Evolutionary conservation across 1,140 invertebrate genomes (phyloP).

Genomic region (Drosophila nasuta): DNA sequence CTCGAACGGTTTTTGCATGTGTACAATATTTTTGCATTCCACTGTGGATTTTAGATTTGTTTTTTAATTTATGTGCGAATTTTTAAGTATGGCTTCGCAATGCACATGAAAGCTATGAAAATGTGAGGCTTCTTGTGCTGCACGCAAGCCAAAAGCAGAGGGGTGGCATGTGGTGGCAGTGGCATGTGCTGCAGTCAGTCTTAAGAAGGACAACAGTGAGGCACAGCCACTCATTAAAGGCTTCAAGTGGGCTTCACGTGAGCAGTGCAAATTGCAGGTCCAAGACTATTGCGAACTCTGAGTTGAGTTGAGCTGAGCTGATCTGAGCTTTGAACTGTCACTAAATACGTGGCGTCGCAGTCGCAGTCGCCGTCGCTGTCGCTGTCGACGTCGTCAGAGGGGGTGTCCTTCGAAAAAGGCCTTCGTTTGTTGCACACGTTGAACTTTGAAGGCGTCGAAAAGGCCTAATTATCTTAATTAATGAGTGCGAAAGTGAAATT

Average conservation of each 20-base stretch:
- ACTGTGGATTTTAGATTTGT: neutral
- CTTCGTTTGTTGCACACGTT: constrained; percentile 56
- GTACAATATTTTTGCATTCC: neutral
- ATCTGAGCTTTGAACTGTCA: constrained; percentile 62
- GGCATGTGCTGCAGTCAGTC: constrained; percentile 45
- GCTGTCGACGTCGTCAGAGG: constrained; percentile 14
- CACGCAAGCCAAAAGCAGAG: constrained; percentile 10
- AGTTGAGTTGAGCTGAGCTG: neutral
- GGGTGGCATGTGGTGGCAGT: constrained; percentile 20
- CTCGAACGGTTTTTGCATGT: neutral
- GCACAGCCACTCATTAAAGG: constrained; percentile 65
- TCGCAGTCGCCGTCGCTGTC: constrained; percentile 19
- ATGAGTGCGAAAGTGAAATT: constrained; percentile 80
- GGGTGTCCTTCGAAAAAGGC: constrained; percentile 32
- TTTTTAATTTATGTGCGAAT: neutral
- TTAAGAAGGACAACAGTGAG: constrained; percentile 27
- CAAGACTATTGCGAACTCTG: constrained; percentile 13
- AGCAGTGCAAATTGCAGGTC: constrained; percentile 59
- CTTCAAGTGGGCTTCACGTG: constrained; percentile 44
- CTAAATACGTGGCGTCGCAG: constrained; percentile 26
- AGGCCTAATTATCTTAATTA: constrained; percentile 84
- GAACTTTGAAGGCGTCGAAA: constrained; percentile 81
- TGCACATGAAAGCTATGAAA: neutral
- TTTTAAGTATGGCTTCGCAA: neutral
- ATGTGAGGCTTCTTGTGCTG: neutral